These are phyloP conservation scores for Leucosticte australis DNA, from an alignment of 2,113 vertebrate species.

Conservation along the genomic window DNA sequence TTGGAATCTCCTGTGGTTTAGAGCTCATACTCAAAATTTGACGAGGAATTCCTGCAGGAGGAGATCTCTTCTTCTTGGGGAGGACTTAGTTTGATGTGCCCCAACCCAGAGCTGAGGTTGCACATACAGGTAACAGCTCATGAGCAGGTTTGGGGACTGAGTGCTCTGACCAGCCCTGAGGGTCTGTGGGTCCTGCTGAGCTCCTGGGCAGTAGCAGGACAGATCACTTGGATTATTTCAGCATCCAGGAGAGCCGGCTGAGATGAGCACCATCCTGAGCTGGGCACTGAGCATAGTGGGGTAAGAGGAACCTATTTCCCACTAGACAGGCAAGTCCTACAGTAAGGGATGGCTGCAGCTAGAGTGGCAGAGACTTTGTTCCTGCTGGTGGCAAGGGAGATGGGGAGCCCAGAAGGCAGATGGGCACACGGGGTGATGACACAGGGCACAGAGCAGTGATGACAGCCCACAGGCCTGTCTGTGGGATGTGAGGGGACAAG, in stretches of 20 bases:
- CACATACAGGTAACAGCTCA: not conserved
- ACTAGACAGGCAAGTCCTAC: not conserved
- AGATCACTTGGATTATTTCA: not conserved
- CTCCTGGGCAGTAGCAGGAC: not conserved
- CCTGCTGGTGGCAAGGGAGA: not conserved
- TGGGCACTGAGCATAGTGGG: not conserved
- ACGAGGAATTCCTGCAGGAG: not conserved
- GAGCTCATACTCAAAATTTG: not conserved
- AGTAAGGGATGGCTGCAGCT: accelerated
- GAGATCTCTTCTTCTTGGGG: not conserved
- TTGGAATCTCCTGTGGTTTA: not conserved
- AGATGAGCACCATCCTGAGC: not conserved
- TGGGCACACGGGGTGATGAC: not conserved
- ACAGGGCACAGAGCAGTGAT: not conserved
- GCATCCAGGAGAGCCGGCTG: not conserved
- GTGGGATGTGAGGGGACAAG: not conserved
- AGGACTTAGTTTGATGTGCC: not conserved
- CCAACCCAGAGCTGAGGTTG: not conserved
- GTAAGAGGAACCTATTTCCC: not conserved
- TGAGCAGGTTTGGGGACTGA: not conserved
- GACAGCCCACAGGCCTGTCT: not conserved
- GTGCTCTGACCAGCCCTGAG: not conserved
- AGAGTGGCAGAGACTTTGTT: not conserved
- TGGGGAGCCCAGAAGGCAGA: too few relatives aligned
- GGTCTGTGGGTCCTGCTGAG: not conserved